These are phyloP conservation scores for Gila orcuttii DNA, from an alignment of 2,113 vertebrate genomes.

Conservation along the genomic window DNA sequence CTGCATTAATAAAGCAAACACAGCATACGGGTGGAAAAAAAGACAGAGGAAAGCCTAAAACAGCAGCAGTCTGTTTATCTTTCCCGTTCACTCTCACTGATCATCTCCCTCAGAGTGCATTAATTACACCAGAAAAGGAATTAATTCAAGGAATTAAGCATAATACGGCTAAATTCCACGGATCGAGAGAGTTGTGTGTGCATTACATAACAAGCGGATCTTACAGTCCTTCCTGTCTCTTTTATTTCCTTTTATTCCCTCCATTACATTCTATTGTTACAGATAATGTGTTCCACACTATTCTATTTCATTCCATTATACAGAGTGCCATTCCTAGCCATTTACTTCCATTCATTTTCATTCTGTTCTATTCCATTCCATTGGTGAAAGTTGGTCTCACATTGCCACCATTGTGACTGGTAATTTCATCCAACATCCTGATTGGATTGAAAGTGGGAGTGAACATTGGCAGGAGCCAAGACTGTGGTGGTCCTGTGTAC, in stretches of 20 bases:
- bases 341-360: conserved; percentile 5
- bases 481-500: conserved; percentile 52
- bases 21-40: neutral
- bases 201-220: conserved; percentile 1
- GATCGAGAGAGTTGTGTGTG: conserved; percentile 39
- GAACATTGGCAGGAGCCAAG: conserved; percentile 37
- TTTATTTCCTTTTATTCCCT: neutral
- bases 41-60: conserved; percentile 1
- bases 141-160: conserved; percentile 50
- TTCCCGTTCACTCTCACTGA: conserved; percentile 11
- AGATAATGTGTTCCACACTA: neutral
- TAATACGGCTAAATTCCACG: conserved; percentile 31
- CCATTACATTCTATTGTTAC: conserved; percentile 23
- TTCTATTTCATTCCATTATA: conserved; percentile 27
- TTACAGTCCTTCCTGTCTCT: conserved; percentile 1
- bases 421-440: conserved; percentile 14
- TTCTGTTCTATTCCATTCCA: conserved; percentile 19
- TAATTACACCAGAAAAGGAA: conserved; percentile 53
- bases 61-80: conserved; percentile 32
- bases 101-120: conserved; percentile 38
- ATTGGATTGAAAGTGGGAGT: conserved; percentile 16
- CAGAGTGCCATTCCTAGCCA: conserved; percentile 17
- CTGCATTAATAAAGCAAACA: conserved; percentile 26
- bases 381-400: conserved; percentile 16
- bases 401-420: conserved; percentile 17